A percentile compares a stretch with the other conserved stretches of the same genome.
Conservation (phyloP, 2,113 vertebrate species). For the Procapra przewalskii region DNA sequence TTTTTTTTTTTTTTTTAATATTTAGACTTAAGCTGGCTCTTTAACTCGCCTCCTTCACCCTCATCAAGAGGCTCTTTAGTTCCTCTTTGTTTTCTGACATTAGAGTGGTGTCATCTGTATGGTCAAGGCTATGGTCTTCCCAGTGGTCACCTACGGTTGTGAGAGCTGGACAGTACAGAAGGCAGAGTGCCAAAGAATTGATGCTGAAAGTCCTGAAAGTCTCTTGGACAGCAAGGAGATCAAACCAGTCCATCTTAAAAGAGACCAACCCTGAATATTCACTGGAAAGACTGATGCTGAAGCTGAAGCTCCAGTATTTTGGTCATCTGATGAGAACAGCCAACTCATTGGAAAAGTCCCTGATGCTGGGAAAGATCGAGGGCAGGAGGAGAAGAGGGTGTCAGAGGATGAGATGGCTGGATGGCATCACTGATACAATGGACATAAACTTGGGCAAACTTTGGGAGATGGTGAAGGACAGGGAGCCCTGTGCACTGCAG, state of each 20-base stretch:
- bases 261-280: background rate
- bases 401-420: background rate
- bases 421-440: background rate
- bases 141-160: background rate
- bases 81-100: background rate
- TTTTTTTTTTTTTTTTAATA: accelerated
- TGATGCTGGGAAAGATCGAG: background rate
- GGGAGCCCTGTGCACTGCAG: background rate
- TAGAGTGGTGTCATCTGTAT: background rate
- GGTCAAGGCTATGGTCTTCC: background rate
- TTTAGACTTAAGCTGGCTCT: background rate
- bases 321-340: background rate
- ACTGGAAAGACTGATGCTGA: background rate
- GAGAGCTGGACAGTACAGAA: background rate
- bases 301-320: background rate
- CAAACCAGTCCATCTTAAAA: background rate
- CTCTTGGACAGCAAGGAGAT: background rate
- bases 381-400: background rate
- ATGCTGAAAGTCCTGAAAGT: background rate
- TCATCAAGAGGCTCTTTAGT: background rate
- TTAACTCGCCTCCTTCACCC: background rate
- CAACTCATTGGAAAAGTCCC: background rate
- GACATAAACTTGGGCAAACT: background rate
- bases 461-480: background rate
- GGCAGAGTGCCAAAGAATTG: background rate